Conservation (phyloP, 2,797 vertebrate genomes). For the Enteromius paludinosus region DNA sequence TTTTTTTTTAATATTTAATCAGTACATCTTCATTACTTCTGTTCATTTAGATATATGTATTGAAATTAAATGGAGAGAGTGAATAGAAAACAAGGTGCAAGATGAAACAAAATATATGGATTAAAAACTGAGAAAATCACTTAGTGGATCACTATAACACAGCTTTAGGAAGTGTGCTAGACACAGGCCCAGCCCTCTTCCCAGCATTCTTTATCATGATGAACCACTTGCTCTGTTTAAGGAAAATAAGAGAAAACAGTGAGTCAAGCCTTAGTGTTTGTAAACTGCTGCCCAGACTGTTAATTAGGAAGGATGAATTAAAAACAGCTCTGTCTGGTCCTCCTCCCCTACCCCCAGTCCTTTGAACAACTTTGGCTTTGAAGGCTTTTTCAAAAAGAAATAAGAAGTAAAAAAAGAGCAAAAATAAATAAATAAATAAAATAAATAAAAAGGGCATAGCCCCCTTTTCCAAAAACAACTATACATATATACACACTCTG, state of each 20-base stretch:
- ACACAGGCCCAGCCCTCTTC: constrained; percentile 68
- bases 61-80: background rate
- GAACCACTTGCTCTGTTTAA: constrained; percentile 72
- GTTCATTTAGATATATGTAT: background rate
- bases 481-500: background rate
- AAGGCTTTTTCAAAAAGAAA: constrained; percentile 69
- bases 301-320: constrained; percentile 78
- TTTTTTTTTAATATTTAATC: background rate
- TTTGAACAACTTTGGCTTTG: constrained; percentile 78
- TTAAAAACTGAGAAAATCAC: constrained; percentile 37
- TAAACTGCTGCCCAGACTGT: constrained; percentile 75
- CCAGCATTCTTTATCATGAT: constrained; percentile 75
- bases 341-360: constrained; percentile 67
- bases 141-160: constrained; percentile 60
- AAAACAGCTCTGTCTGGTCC: constrained; percentile 58
- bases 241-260: constrained; percentile 82
- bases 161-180: constrained; percentile 74
- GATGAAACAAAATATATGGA: constrained; percentile 44
- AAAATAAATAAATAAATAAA: background rate
- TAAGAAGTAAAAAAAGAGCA: constrained; percentile 35
- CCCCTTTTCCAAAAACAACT: constrained; percentile 2
- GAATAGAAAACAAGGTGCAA: background rate
- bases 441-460: background rate
- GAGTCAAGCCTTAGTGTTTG: constrained; percentile 77
- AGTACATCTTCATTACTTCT: background rate